These are phyloP conservation scores for Xylophagus ater DNA, from an alignment of 2,888 invertebrate species.

Conservation along the genomic window DNA sequence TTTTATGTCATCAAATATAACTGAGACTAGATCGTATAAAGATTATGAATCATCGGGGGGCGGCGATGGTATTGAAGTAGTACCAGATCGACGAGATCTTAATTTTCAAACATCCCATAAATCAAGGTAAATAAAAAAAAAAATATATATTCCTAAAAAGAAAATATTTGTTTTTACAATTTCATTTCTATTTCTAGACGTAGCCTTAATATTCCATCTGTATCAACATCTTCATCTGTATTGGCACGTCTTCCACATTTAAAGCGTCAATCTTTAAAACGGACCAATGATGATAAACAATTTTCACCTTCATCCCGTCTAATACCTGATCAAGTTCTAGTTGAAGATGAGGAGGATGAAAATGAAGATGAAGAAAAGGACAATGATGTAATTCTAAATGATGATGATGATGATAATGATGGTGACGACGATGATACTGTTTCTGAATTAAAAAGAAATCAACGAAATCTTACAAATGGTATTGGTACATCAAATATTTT, in stretches of 20 bases:
- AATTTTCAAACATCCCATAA: too few species aligned
- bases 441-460: constrained; percentile 18
- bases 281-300: too few species aligned
- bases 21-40: constrained; percentile 17
- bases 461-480: constrained; percentile 13
- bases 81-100: constrained; percentile 16
- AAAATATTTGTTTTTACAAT: too few species aligned
- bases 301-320: too few species aligned
- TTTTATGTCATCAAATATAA: constrained; percentile 9
- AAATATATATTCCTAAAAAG: too few species aligned
- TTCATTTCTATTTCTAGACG: constrained; percentile 35
- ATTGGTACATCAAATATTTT: constrained; percentile 7
- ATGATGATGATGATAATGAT: constrained; percentile 16
- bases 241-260: constrained; percentile 21
- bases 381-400: constrained; percentile 14
- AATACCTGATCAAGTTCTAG: too few species aligned
- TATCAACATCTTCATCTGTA: constrained; percentile 18
- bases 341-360: constrained; percentile 10
- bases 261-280: constrained; percentile 24
- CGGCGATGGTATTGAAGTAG: constrained; percentile 26
- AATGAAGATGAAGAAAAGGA: constrained; percentile 4
- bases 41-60: too few species aligned
- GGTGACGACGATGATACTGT: constrained; percentile 11
- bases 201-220: constrained; percentile 29
- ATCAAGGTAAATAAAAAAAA: too few species aligned